Evolutionary conservation across 2,888 invertebrate genomes (phyloP), one percentile per base, ranked within the genome.

Genomic region (Diplolepis rosae): DNA sequence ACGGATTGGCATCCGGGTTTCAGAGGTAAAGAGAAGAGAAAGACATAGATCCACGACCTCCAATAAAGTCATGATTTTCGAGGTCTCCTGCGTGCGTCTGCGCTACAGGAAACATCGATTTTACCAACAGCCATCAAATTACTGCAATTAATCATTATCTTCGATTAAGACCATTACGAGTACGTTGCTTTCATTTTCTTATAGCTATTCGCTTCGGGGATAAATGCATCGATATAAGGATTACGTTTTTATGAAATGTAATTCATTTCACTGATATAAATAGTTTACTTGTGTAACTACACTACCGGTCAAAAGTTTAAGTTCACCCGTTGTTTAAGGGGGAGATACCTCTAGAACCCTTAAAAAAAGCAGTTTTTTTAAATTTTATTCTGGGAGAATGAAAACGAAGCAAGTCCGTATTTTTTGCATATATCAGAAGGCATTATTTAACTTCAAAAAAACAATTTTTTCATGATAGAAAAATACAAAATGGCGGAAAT

Each of bases 1-100:
- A 72, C 72, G 65, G 71, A 70, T 72, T 65, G 75, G 70, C 70
- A 76, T 76, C 70, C 75, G 72, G 75, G 73, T 76, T 76, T 72
- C 70, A 61, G 68, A 48, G 70, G 61, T 52, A 69, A 69, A 52
- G 42, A 69, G 65, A 65, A 70, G 51, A 72, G 54, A 65, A 54
- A 66, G 61, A 72, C 52, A 32, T 22, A 32, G 54, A 54, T n/a
- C 18, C 30, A 18, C 15, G 54, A 11, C 30, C 30, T 30, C 48
- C 18, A 48, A 30, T 32, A 56, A 35, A 56, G 56, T 56, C 56
- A 56, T 56, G 32, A 32, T 56, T 56, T 56, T 56, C 22, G 35
- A 35, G 56, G 56, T 39, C 22, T 56, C 22, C n/a, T 28, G 15
- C 2, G 35, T 35, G 35, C 13, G 35, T 35, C 11, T 27, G 52